A percentile compares a stretch with the other conserved stretches of the same genome.
These are phyloP conservation scores for Homarus gammarus DNA, from an alignment of 2,888 invertebrate genomes.

Conservation along the genomic window DNA sequence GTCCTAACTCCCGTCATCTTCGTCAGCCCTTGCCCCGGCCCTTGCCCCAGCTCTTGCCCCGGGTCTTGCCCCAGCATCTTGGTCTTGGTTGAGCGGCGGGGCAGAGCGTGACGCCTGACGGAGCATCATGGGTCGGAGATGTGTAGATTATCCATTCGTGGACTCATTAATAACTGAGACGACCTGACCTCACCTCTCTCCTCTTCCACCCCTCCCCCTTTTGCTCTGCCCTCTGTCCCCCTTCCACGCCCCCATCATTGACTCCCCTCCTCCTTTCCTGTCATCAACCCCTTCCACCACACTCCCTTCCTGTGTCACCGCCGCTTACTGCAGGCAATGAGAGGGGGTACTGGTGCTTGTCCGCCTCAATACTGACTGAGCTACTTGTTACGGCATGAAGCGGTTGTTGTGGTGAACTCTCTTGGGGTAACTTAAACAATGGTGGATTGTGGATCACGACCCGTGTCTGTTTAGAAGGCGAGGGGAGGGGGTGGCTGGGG, in stretches of 20 bases:
- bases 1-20: neutral
- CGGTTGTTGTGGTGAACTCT: neutral
- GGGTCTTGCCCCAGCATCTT: conserved; percentile 18
- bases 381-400: neutral
- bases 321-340: neutral
- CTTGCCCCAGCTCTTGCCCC: neutral
- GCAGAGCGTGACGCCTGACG: conserved; percentile 58
- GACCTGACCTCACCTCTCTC: conserved; percentile 26
- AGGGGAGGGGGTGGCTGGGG: too few species aligned
- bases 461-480: conserved; percentile 6
- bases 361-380: neutral
- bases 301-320: neutral
- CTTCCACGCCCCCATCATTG: neutral
- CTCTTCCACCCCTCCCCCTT: conserved; percentile 5
- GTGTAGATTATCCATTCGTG: conserved; percentile 64
- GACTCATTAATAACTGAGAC: conserved; percentile 58
- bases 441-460: neutral
- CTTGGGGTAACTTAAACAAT: neutral
- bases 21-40: neutral
- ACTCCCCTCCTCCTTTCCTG: neutral
- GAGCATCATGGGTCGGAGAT: conserved; percentile 60
- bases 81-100: conserved; percentile 51
- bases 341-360: neutral
- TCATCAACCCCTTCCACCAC: neutral
- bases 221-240: too few species aligned